A percentile compares a stretch with the other conserved stretches of the same genome.
Evolutionary conservation across 2,797 vertebrate genomes (phyloP).

Genomic region (Labroides dimidiatus): DNA sequence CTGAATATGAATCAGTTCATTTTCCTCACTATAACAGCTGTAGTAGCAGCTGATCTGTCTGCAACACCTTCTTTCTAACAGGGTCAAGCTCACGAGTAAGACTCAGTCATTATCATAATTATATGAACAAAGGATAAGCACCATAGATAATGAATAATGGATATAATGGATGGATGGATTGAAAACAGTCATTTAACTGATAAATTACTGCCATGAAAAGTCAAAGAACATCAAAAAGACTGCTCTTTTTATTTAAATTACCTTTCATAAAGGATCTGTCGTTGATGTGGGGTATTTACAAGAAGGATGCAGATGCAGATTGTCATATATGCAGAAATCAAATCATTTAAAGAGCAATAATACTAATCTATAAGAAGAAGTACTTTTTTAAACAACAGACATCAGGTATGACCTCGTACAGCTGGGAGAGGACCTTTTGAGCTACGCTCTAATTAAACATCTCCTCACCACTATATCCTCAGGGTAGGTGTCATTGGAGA

Average conservation of each 20-base stretch:
- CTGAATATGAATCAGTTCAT: no score
- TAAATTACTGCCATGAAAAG: conserved; percentile 24
- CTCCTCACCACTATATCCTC: conserved; percentile 96
- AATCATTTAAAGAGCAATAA: conserved; percentile 7
- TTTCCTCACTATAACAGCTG: no score
- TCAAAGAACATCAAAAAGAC: not conserved
- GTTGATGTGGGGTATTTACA: not conserved
- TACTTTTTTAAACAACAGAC: conserved; percentile 10
- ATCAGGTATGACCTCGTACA: conserved; percentile 12
- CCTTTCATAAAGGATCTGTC: conserved; percentile 16
- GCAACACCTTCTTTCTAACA: conserved; percentile 4
- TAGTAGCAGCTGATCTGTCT: not conserved
- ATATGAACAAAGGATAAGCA: conserved; percentile 19
- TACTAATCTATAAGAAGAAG: not conserved
- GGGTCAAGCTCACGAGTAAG: not conserved
- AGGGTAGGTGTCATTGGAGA: conserved; percentile 96
- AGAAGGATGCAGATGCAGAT: no score
- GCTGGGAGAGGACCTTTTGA: conserved; percentile 36
- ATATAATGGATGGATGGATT: not conserved
- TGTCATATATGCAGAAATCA: not conserved
- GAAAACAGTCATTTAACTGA: conserved; percentile 6
- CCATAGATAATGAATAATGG: no score
- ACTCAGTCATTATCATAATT: conserved; percentile 26
- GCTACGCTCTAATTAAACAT: conserved; percentile 53
- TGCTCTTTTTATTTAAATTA: conserved; percentile 3